Conservation (phyloP, 2,797 vertebrate genomes). For the Phoxinus dragarum region DNA sequence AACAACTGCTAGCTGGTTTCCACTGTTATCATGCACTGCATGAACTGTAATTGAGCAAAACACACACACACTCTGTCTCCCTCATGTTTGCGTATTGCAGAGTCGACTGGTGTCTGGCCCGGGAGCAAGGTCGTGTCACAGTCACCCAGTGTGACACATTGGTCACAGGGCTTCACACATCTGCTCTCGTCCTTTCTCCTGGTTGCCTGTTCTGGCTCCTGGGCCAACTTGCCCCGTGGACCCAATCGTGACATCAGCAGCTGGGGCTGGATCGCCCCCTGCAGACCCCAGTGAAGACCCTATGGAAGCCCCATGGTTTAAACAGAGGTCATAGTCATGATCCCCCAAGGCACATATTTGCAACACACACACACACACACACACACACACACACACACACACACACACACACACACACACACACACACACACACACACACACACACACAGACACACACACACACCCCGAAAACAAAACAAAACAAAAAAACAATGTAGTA, state of each 20-base stretch:
- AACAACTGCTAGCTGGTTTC: conserved; percentile 22
- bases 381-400: no score
- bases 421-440: not conserved
- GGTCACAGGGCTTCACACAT: conserved; percentile 74
- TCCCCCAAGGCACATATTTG: conserved; percentile 20
- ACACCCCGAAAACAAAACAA: not conserved
- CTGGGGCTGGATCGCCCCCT: conserved; percentile 63
- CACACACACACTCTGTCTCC: not conserved
- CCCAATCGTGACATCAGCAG: conserved; percentile 70
- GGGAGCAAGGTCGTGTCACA: conserved; percentile 76
- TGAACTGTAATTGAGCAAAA: conserved; percentile 36
- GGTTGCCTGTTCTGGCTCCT: conserved; percentile 57
- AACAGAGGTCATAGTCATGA: conserved; percentile 61
- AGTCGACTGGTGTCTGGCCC: conserved; percentile 68
- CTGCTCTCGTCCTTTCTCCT: conserved; percentile 71
- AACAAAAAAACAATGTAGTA: no score
- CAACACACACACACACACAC: not conserved
- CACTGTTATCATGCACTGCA: conserved; percentile 18
- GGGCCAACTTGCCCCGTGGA: conserved; percentile 70
- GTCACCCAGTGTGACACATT: conserved; percentile 71
- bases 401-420: no score
- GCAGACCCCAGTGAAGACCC: conserved; percentile 21
- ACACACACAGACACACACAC: no score
- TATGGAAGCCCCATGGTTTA: conserved; percentile 14
- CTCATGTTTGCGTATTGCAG: conserved; percentile 49